Percentiles rank a stretch among this genome's conserved stretches.
phyloP scores from a whole-genome alignment of 1,140 invertebrate genomes.

The Danaus plexippus region DNA sequence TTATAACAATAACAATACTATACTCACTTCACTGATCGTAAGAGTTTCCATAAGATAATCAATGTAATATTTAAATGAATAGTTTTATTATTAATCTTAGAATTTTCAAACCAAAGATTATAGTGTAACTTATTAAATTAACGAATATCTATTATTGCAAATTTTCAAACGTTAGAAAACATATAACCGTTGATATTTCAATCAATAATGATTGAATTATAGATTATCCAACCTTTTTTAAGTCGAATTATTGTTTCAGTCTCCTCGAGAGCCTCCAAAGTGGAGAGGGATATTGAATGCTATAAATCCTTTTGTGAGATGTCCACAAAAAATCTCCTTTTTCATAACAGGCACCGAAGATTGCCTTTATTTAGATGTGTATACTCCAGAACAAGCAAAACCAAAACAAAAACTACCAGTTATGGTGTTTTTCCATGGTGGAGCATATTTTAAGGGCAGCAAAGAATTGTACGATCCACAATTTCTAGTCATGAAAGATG shows the following conservation, averaged over 20 bases:
- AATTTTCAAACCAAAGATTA: no score
- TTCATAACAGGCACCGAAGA: conserved; percentile 40
- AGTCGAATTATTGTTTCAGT: conserved; percentile 22
- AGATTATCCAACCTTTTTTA: no score
- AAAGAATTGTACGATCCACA: conserved; percentile 59
- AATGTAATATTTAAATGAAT: no score
- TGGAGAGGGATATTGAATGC: conserved; percentile 46
- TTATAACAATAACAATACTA: no score
- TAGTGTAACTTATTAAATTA: no score
- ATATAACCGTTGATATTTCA: no score
- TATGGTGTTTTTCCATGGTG: conserved; percentile 75
- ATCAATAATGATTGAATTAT: no score
- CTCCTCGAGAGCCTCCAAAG: conserved; percentile 33
- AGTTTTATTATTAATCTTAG: no score
- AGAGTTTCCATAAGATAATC: no score
- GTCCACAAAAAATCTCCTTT: conserved; percentile 38
- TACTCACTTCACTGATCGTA: no score
- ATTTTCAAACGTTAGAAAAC: no score
- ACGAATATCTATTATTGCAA: no score
- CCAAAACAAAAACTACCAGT: conserved; percentile 55
- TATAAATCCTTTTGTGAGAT: conserved; percentile 32
- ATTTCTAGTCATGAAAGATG: conserved; percentile 31
- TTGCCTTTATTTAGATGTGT: conserved; percentile 50
- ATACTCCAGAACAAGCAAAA: conserved; percentile 25
- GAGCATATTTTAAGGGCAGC: conserved; percentile 68